Percentiles rank a stretch among this genome's conserved stretches.
Evolutionary conservation across 2,888 invertebrate genomes (phyloP).

Genomic region (Caenorhabditis afra): DNA sequence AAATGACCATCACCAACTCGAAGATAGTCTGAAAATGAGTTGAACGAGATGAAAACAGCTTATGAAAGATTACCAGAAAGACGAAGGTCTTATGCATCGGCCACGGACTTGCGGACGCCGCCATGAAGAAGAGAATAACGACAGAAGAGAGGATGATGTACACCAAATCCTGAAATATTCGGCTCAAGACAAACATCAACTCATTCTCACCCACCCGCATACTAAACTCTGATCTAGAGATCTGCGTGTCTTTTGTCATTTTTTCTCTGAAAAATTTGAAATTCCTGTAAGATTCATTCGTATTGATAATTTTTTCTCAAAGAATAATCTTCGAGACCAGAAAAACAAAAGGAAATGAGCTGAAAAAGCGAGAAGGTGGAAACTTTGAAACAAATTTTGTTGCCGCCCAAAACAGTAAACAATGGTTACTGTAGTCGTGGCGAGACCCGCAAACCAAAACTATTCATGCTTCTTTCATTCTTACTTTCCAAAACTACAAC

Average conservation of each 20-base stretch:
- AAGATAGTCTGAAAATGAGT: constrained; percentile 1
- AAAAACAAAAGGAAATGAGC: no score
- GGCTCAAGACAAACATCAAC: not conserved
- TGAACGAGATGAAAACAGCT: no score
- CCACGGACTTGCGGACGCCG: not conserved
- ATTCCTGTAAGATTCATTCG: no score
- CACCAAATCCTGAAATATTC: not conserved
- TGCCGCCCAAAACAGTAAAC: not conserved
- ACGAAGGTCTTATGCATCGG: constrained; percentile 1
- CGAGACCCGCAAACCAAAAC: not conserved
- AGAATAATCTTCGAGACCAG: no score
- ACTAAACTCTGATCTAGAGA: not conserved
- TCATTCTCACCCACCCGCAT: not conserved
- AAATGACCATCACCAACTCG: not conserved
- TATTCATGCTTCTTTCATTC: not conserved
- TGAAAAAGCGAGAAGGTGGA: no score
- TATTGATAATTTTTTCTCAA: no score
- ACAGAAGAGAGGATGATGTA: not conserved
- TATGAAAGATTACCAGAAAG: constrained; percentile 3
- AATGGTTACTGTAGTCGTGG: not conserved
- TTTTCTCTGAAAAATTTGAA: not conserved
- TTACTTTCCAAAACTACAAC: no score
- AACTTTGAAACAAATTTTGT: no score
- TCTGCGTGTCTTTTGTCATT: not conserved
- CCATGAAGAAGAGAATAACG: not conserved